phyloP scores from a whole-genome alignment of 53 echinoderm and acorn worm genomes.

The Glandiceps talaboti region DNA sequence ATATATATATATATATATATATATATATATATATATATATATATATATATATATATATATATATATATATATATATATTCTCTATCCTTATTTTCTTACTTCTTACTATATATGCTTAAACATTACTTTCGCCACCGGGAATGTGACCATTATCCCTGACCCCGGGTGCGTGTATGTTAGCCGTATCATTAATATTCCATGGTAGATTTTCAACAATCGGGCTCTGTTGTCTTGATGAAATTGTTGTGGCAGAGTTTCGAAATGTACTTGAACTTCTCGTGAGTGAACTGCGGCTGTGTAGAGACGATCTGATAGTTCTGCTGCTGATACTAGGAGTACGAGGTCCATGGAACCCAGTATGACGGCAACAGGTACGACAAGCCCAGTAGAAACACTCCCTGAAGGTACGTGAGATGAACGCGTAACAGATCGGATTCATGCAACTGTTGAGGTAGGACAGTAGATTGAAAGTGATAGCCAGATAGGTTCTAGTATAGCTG shows the following conservation, averaged over 20 bases:
- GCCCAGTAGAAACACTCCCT: conserved; percentile 44
- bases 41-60: too few species aligned
- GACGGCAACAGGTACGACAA: background rate
- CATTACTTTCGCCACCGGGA: too few species aligned
- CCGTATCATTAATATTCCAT: background rate
- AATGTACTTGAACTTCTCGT: background rate
- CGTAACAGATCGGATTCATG: conserved; percentile 75
- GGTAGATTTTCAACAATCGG: background rate
- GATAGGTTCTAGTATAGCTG: background rate
- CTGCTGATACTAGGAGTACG: background rate
- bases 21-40: too few species aligned
- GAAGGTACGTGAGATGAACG: conserved; percentile 82
- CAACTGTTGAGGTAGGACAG: conserved; percentile 74
- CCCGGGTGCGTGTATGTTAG: too few species aligned
- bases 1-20: too few species aligned
- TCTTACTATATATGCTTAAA: too few species aligned
- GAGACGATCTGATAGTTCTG: background rate
- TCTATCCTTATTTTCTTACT: too few species aligned
- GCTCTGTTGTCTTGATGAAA: background rate
- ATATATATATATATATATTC: too few species aligned
- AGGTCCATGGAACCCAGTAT: background rate
- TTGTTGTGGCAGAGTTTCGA: background rate
- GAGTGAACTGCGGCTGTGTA: background rate
- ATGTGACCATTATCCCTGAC: too few species aligned
- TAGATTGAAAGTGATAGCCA: conserved; percentile 23